Conservation (phyloP, 2,113 vertebrate genomes). For the Onychostruthus taczanowskii region DNA sequence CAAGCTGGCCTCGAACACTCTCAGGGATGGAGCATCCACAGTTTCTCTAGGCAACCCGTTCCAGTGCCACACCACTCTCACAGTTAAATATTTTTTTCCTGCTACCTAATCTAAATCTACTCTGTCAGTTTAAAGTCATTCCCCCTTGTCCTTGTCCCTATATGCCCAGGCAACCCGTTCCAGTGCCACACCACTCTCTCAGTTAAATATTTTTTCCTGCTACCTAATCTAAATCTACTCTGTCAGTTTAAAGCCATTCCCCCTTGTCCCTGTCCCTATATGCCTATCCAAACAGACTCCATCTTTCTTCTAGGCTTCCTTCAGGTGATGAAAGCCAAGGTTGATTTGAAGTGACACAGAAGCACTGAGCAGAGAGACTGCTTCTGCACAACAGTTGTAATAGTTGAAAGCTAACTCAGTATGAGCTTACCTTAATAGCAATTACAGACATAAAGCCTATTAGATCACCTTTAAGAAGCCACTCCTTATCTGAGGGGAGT, state of each 20-base stretch:
- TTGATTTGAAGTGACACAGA: neutral
- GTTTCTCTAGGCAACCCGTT: neutral
- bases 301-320: neutral
- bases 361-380: neutral
- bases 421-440: neutral
- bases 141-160: neutral
- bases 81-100: neutral
- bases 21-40: neutral
- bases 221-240: neutral
- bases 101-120: neutral
- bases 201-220: neutral
- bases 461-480: neutral
- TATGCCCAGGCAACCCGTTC: neutral
- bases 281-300: neutral
- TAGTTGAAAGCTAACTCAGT: neutral
- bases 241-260: neutral
- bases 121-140: neutral
- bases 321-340: neutral
- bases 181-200: neutral
- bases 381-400: neutral
- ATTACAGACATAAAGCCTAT: neutral
- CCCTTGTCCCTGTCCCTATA: neutral
- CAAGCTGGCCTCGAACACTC: neutral
- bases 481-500: neutral
- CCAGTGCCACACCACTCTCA: neutral